Base-by-base conservation (phyloP, 37 sponge, comb jelly and placozoan genomes). In the Mnemiopsis leidyi region DNA sequence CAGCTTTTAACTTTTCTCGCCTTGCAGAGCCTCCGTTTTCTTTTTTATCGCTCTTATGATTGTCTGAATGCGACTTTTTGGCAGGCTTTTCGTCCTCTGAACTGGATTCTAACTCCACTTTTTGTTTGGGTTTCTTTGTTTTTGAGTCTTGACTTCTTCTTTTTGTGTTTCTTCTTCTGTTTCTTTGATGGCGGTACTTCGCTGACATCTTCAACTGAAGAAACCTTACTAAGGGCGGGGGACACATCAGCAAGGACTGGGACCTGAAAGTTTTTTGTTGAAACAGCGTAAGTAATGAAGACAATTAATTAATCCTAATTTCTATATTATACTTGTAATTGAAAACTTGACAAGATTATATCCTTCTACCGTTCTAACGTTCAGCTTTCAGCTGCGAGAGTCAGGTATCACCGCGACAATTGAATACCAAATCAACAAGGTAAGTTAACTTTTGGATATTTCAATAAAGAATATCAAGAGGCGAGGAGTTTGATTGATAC, bases 91-190 rank as follows among this genome's bases (percentile, higher is more conserved):
- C 79, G 32, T 77, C 79, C 79, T 33, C 35, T 9, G 36, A 77
- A 34, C 79, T 77, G 34, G 79, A 77, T 48, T 77, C 79, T 18
- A 48, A 13, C 61, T 48, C 61, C 36, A 32, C 18, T 77, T 26
- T 77, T 36, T 77, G 26, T 18, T 16, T 34, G 9, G 36, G 32
- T 77, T 32, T 28, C 35, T 77, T 77, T 36, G 18, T 77, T n/a
- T 32, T 77, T 77, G 20, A 9, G 0, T 2, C 79, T 32, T 16
- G 36, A 16, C 18, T 77, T 77, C 34, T 77, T 77, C 79, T 77
- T 77, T 34, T 77, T 77, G 79, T 77, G 79, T 32, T 77, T 77
- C 35, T 77, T 77, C 79, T 18, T 31, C 36, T 31, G 79, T 20
- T 32, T 28, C 79, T 77, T 77, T 3, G 79, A 7, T 9, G 3